Evolutionary conservation across 2,888 invertebrate species (phyloP).

Genomic region (Rhamnusium bicolor): DNA sequence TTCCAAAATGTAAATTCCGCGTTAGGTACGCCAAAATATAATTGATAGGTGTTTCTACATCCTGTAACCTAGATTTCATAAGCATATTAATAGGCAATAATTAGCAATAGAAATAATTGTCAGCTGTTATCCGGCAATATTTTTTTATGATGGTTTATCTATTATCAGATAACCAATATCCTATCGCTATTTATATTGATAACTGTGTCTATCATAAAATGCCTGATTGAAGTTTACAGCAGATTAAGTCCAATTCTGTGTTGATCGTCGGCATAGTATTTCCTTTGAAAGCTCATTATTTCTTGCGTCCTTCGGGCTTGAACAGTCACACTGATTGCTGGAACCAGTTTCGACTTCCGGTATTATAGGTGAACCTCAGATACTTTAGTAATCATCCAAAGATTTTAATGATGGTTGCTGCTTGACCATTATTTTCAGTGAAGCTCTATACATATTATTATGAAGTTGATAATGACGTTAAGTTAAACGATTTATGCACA

Average conservation of each 20-base stretch:
- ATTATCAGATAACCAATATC: constrained; percentile 6
- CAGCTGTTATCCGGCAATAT: neutral
- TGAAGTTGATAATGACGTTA: neutral
- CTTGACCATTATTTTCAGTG: neutral
- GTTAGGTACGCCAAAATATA: no score
- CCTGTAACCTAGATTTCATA: neutral
- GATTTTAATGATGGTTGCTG: constrained; percentile 18
- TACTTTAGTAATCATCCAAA: constrained; percentile 10
- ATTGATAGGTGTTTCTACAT: neutral
- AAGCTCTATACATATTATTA: neutral
- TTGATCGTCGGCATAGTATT: constrained; percentile 55
- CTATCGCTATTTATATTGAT: neutral
- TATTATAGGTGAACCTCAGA: constrained; percentile 48
- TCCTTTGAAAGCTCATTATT: constrained; percentile 68
- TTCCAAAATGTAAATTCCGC: no score
- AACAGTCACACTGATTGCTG: constrained; percentile 70
- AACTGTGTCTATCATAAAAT: neutral
- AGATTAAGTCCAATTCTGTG: constrained; percentile 26
- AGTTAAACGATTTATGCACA: neutral
- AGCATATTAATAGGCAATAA: neutral
- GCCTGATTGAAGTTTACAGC: constrained; percentile 1
- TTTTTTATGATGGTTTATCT: neutral
- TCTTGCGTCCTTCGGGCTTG: constrained; percentile 69
- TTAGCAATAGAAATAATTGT: neutral
- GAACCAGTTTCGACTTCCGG: constrained; percentile 69